Percentiles rank a stretch among this genome's conserved stretches.
Evolutionary conservation across 2,797 vertebrate genomes (phyloP).

Genomic region (Melanotaenia boesemani): DNA sequence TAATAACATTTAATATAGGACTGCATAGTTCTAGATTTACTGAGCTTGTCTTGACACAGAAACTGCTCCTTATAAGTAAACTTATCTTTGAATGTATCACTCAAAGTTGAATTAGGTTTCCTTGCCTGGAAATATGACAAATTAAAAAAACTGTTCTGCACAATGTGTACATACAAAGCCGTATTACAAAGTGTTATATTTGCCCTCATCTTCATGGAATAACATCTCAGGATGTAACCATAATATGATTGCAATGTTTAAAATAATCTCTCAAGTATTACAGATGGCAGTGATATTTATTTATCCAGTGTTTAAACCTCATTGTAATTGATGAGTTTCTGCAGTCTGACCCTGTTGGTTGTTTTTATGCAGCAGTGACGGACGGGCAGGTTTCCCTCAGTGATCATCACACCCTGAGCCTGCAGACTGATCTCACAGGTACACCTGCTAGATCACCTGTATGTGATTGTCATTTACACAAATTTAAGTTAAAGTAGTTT

Average conservation of each 20-base stretch:
- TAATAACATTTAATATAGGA: not conserved
- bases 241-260: not conserved
- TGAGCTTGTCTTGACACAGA: not conserved
- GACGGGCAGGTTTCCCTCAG: constrained; percentile 26
- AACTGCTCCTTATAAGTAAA: not conserved
- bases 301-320: not conserved
- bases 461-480: not conserved
- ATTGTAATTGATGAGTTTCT: not conserved
- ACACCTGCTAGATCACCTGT: not conserved
- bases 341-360: not conserved
- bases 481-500: too few relatives aligned
- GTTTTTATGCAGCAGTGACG: constrained; percentile 55
- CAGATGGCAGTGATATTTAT: not conserved
- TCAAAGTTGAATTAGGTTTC: not conserved
- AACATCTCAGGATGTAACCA: not conserved
- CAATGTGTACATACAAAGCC: too few relatives aligned
- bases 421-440: constrained; percentile 66
- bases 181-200: too few relatives aligned
- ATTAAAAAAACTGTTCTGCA: too few relatives aligned
- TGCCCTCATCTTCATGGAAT: not conserved
- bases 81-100: not conserved
- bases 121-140: too few relatives aligned
- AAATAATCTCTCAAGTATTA: not conserved
- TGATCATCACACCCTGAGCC: constrained; percentile 46
- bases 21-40: not conserved